Evolutionary conservation across 2,113 vertebrate genomes (phyloP).

Genomic region (Anoplopoma fimbria): DNA sequence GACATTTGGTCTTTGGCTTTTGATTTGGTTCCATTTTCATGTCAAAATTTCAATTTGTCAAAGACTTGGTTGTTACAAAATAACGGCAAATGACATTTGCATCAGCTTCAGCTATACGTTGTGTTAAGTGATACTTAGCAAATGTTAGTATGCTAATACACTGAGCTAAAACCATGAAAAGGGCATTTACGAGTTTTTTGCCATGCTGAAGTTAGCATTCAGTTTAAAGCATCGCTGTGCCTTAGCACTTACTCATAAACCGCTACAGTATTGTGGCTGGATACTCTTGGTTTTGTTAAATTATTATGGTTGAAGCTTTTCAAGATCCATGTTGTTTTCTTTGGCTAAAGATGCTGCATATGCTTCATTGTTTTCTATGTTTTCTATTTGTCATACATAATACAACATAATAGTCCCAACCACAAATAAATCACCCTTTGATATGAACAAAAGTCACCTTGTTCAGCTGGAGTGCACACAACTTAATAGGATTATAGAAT

Average conservation of each 20-base stretch:
- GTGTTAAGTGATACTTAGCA: neutral
- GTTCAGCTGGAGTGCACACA: neutral
- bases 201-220: neutral
- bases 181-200: neutral
- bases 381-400: neutral
- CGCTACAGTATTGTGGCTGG: too few species aligned
- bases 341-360: neutral
- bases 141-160: neutral
- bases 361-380: neutral
- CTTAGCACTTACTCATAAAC: neutral
- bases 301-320: conserved; percentile 1
- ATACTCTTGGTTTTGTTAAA: neutral
- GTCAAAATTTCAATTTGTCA: neutral
- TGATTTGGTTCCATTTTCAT: neutral
- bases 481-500: neutral
- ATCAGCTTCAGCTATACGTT: neutral
- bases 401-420: neutral
- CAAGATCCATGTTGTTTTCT: neutral
- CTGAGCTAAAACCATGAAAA: neutral
- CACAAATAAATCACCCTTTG: neutral
- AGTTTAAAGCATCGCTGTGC: neutral
- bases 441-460: neutral
- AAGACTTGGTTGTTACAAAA: neutral
- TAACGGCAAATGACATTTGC: neutral
- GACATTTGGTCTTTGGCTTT: neutral